Conservation (phyloP, 2,113 vertebrate genomes). For the Opisthocomus hoazin region DNA sequence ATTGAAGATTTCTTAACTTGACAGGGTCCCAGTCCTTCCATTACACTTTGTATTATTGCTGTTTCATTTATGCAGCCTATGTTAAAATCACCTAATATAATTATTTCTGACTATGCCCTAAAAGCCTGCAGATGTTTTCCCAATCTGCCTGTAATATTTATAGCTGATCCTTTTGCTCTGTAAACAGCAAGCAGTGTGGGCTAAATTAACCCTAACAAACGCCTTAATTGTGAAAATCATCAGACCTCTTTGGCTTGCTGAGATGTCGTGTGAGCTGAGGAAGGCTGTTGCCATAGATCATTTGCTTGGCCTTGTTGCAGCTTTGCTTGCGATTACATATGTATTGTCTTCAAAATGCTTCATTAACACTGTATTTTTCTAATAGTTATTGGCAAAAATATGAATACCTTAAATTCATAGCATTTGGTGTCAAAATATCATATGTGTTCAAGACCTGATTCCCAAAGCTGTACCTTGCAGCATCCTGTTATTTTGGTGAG, state of each 20-base stretch:
- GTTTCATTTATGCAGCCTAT: background rate
- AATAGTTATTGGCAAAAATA: background rate
- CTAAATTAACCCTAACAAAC: slow-evolving; percentile 20
- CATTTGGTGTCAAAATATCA: background rate
- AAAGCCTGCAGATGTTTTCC: slow-evolving; percentile 65
- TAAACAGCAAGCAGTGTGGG: slow-evolving; percentile 9
- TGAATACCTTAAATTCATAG: background rate
- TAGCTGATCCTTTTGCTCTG: slow-evolving; percentile 47
- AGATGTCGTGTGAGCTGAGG: background rate
- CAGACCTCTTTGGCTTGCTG: background rate
- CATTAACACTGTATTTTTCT: background rate
- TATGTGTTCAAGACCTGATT: background rate
- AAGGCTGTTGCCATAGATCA: background rate
- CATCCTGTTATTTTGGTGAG: background rate
- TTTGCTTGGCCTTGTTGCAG: background rate
- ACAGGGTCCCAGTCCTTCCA: background rate
- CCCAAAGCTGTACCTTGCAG: background rate
- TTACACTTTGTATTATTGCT: background rate
- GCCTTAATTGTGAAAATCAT: background rate
- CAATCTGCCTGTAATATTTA: slow-evolving; percentile 45
- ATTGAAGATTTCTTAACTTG: background rate
- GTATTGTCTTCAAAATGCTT: background rate
- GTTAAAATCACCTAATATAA: slow-evolving; percentile 19
- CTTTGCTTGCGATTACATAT: background rate
- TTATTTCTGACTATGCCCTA: slow-evolving; percentile 31